Evolutionary conservation across 2,888 invertebrate species (phyloP), one percentile per base, ranked within the genome.

Genomic region (Mylabris sibirica): DNA sequence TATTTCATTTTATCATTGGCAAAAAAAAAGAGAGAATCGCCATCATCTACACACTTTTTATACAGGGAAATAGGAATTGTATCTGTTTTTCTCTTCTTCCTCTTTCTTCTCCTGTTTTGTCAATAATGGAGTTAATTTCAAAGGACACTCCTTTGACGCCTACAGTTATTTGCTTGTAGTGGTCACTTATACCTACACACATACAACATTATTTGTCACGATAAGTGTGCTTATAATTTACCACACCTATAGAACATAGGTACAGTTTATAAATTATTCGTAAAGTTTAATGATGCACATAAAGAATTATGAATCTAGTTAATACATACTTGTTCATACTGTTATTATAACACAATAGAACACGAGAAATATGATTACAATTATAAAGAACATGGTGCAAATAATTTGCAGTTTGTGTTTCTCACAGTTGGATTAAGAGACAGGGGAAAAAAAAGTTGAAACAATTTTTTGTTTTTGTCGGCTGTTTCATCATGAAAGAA

Each of bases 141-240:
- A 44, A 44, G 44, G 17, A 17, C 44, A 44, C 44, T 44, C 44
- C 44, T 44, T 44, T 17, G 44, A n/a, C 44, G 44, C 44, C 44
- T 44, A 44, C 44, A 44, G 44, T 17, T 44, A 44, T 44, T 44
- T 44, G 17, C n/a, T 1, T 44, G 17, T n/a, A 6, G 44, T 44
- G 44, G 44, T 44, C 44, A n/a, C 17, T 44, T 44, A n/a, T n/a
- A 44, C 44, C 44, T 44, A 44, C 44, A 17, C 17, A n/a, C 44
- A 44, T n/a, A 44, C 38, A 38, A 38, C 44, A 44, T 44, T 44
- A n/a, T 44, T 44, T 44, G 44, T 44, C 44, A 44, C 44, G 44
- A 44, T 44, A 44, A 44, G 44, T 44, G 44, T 17, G 44, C n/a
- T 44, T 44, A 44, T 44, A 44, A 44, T 44, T 44, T 44, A 44